Conservation (phyloP, 1,140 invertebrate species). For the Drosophila leontia region DNA sequence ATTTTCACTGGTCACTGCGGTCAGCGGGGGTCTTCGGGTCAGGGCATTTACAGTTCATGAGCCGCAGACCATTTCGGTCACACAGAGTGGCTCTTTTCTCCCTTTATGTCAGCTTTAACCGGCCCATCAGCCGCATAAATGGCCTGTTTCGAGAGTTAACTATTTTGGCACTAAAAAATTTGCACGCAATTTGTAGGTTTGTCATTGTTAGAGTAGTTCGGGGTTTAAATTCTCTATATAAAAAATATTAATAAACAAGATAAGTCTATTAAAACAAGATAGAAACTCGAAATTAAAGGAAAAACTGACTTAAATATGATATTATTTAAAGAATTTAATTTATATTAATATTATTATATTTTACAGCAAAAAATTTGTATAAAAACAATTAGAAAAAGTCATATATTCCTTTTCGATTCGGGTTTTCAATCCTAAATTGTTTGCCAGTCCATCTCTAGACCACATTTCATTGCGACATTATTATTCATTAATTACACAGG, state of each 20-base stretch:
- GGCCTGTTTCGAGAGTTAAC: slow-evolving; percentile 4
- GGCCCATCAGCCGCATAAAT: slow-evolving; percentile 11
- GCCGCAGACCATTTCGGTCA: slow-evolving; percentile 27
- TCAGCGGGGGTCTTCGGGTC: background rate
- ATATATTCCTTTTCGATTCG: background rate
- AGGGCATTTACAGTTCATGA: slow-evolving; percentile 37
- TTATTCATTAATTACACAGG: slow-evolving; percentile 33
- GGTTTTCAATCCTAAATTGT: background rate
- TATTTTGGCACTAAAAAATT: slow-evolving; percentile 8
- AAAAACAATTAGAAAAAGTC: background rate
- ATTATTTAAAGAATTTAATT: no score
- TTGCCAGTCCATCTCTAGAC: background rate
- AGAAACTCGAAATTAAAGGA: background rate
- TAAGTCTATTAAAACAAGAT: background rate
- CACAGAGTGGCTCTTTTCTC: slow-evolving; percentile 2
- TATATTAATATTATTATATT: no score
- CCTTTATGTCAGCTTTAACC: slow-evolving; percentile 11
- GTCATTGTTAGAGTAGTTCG: background rate
- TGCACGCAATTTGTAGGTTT: slow-evolving; percentile 15
- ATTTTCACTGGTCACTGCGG: slow-evolving; percentile 38
- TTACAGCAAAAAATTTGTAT: background rate
- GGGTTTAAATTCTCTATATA: background rate
- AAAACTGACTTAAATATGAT: no score
- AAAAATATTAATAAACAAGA: background rate
- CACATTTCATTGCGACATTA: background rate